Conservation (phyloP, 1,140 invertebrate species). For the Grapholita molesta region DNA sequence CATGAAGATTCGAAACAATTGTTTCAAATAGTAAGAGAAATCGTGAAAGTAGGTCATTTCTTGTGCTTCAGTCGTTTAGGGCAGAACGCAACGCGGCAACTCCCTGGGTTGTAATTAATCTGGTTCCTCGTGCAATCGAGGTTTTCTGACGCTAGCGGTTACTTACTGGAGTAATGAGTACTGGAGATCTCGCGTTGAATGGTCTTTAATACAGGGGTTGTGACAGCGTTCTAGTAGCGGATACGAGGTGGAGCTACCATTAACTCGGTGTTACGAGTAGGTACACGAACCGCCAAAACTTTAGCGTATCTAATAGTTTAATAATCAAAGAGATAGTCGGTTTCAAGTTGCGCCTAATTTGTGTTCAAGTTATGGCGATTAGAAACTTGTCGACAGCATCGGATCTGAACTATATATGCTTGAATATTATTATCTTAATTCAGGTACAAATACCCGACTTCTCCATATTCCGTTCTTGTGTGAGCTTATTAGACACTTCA, state of each 20-base stretch:
- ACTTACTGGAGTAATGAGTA: constrained; percentile 43
- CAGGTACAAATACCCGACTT: too few relatives aligned
- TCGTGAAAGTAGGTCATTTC: constrained; percentile 8
- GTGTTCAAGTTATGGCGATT: neutral
- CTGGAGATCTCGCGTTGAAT: constrained; percentile 41
- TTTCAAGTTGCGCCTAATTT: constrained; percentile 4
- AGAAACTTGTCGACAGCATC: neutral
- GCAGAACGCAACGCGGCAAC: neutral
- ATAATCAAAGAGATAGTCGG: constrained; percentile 5
- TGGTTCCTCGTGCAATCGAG: constrained; percentile 28
- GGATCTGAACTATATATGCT: neutral
- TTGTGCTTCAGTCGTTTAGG: constrained; percentile 4
- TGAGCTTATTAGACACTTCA: too few relatives aligned
- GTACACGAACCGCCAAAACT: neutral
- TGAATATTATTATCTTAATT: too few relatives aligned
- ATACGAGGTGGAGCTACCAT: neutral
- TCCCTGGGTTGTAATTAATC: constrained; percentile 50
- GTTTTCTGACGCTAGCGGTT: constrained; percentile 34
- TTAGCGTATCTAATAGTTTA: constrained; percentile 3
- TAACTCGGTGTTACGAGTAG: neutral
- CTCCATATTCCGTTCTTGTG: too few relatives aligned
- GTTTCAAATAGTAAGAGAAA: constrained; percentile 1
- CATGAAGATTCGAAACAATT: neutral
- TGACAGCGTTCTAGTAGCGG: constrained; percentile 22
- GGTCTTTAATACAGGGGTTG: constrained; percentile 49